Conservation (phyloP, 1,140 invertebrate genomes). For the Lasioglossum baleicum region DNA sequence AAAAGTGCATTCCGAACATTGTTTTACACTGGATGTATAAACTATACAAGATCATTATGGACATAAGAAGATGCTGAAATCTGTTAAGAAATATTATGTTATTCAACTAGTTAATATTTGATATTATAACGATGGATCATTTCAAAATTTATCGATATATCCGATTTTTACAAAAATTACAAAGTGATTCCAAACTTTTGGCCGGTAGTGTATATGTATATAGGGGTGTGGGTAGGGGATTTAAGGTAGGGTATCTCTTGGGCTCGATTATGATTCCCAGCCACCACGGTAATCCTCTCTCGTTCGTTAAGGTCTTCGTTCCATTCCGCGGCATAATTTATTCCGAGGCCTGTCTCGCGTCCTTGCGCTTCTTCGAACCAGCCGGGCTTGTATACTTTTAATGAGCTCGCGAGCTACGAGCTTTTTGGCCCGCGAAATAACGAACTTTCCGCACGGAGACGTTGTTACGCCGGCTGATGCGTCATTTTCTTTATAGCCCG, state of each 20-base stretch:
- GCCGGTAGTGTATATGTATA: too few species aligned
- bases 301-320: not conserved
- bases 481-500: not conserved
- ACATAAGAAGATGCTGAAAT: too few species aligned
- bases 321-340: not conserved
- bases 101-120: too few species aligned
- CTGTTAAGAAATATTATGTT: too few species aligned
- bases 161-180: too few species aligned
- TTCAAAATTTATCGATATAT: too few species aligned
- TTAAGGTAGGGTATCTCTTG: not conserved
- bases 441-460: not conserved
- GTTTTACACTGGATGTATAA: too few species aligned
- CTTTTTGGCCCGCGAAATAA: not conserved
- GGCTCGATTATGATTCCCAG: not conserved
- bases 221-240: too few species aligned
- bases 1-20: too few species aligned
- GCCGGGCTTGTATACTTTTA: conserved; percentile 13
- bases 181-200: too few species aligned
- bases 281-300: not conserved
- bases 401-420: conserved; percentile 15
- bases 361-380: conserved; percentile 8
- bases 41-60: too few species aligned
- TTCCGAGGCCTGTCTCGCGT: not conserved
- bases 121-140: too few species aligned
- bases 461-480: not conserved